Percentiles rank a stretch among this genome's conserved stretches.
Conservation (phyloP, 1,140 invertebrate species). For the Diorhabda sublineata region DNA sequence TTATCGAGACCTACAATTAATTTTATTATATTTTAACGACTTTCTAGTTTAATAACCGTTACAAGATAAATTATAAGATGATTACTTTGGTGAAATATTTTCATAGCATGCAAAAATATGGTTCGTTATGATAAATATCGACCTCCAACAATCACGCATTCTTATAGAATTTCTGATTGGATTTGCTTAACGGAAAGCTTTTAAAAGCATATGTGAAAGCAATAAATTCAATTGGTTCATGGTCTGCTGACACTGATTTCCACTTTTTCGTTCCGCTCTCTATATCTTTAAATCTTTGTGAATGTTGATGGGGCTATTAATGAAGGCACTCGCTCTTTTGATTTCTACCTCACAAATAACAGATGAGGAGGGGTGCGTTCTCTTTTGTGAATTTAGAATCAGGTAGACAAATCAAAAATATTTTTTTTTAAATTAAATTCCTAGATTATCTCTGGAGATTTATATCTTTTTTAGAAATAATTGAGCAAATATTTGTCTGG, state of each 20-base stretch:
- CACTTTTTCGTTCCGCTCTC: constrained; percentile 12
- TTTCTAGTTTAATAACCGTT: too few species aligned
- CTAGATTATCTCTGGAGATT: too few species aligned
- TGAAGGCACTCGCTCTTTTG: neutral
- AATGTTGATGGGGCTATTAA: constrained; percentile 7
- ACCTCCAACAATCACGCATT: neutral
- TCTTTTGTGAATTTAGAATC: neutral
- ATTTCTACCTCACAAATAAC: neutral
- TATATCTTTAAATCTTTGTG: neutral
- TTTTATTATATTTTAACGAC: too few species aligned
- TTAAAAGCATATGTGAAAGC: constrained; percentile 13
- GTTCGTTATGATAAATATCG: neutral
- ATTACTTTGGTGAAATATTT: too few species aligned
- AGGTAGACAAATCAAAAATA: too few species aligned
- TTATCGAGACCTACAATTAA: too few species aligned
- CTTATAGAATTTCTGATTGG: constrained; percentile 8
- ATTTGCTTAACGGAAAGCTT: constrained; percentile 15
- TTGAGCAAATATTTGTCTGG: too few species aligned
- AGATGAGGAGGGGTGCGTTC: neutral
- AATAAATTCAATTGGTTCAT: constrained; percentile 17
- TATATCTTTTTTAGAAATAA: too few species aligned
- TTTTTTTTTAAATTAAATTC: too few species aligned
- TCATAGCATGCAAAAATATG: too few species aligned
- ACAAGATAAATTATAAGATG: too few species aligned
- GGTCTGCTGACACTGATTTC: constrained; percentile 12